Conservation (phyloP, 2,888 invertebrate genomes). For the Nymphalis polychloros region DNA sequence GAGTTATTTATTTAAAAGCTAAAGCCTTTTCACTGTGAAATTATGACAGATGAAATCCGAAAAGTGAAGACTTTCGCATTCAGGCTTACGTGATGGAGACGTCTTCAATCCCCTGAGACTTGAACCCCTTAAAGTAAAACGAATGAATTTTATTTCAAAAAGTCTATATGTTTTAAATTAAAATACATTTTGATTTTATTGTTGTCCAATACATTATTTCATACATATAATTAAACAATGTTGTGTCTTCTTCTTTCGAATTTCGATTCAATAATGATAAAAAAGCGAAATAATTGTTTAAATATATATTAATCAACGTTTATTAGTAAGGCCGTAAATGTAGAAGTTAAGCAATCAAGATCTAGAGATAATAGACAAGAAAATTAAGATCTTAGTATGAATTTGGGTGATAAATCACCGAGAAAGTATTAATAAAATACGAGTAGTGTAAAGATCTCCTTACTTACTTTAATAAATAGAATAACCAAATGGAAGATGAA, state of each 20-base stretch:
- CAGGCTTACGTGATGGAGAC: constrained; percentile 59
- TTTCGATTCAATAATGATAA: too few relatives aligned
- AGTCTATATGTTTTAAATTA: constrained; percentile 5
- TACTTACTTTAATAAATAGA: too few relatives aligned
- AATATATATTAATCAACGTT: too few relatives aligned
- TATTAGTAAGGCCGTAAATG: too few relatives aligned
- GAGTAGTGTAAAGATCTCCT: too few relatives aligned
- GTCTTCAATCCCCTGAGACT: constrained; percentile 69
- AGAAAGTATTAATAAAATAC: too few relatives aligned
- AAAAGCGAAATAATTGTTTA: too few relatives aligned
- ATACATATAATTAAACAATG: background rate
- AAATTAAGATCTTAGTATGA: too few relatives aligned
- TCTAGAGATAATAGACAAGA: too few relatives aligned
- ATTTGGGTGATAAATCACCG: too few relatives aligned
- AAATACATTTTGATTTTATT: constrained; percentile 9
- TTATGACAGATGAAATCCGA: constrained; percentile 72
- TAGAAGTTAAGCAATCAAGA: too few relatives aligned
- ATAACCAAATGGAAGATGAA: background rate
- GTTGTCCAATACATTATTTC: background rate
- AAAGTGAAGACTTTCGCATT: constrained; percentile 63
- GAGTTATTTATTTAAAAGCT: constrained; percentile 50
- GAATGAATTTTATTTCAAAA: constrained; percentile 24
- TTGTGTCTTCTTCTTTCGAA: too few relatives aligned
- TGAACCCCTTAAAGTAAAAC: constrained; percentile 46
- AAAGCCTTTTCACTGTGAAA: constrained; percentile 52